These are phyloP conservation scores for Microcebus ravelobensis DNA, from an alignment of 2,113 vertebrate species.

Conservation along the genomic window DNA sequence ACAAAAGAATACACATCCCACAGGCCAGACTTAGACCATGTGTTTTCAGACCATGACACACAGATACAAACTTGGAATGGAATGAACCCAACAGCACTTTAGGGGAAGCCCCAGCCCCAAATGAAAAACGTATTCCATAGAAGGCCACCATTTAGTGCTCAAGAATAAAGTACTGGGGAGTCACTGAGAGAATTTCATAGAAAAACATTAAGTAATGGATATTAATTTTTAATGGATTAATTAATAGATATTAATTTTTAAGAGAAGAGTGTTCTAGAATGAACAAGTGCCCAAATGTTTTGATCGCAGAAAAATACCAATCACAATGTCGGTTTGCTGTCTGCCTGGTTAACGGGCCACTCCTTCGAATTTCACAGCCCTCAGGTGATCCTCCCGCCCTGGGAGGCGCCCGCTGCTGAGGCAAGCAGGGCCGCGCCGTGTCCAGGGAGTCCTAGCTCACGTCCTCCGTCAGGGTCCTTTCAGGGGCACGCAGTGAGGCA, in stretches of 20 bases:
- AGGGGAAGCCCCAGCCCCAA: too few species aligned
- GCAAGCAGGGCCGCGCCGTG: rapidly evolving
- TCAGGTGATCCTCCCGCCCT: rapidly evolving
- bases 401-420: rapidly evolving
- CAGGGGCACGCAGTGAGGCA: rapidly evolving
- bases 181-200: background rate
- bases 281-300: background rate
- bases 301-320: background rate
- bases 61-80: rapidly evolving
- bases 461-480: background rate
- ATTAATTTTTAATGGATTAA: too few species aligned
- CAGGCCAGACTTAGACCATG: rapidly evolving
- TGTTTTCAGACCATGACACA: background rate
- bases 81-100: rapidly evolving
- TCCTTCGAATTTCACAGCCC: background rate
- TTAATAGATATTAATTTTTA: background rate
- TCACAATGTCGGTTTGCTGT: too few species aligned
- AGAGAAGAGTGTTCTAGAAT: background rate
- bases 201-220: background rate
- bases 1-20: background rate
- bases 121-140: background rate
- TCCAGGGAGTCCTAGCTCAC: rapidly evolving
- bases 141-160: background rate
- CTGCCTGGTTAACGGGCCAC: background rate
- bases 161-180: background rate